Conservation (phyloP, 2,113 vertebrate genomes). For the Tetraodon nigroviridis region DNA sequence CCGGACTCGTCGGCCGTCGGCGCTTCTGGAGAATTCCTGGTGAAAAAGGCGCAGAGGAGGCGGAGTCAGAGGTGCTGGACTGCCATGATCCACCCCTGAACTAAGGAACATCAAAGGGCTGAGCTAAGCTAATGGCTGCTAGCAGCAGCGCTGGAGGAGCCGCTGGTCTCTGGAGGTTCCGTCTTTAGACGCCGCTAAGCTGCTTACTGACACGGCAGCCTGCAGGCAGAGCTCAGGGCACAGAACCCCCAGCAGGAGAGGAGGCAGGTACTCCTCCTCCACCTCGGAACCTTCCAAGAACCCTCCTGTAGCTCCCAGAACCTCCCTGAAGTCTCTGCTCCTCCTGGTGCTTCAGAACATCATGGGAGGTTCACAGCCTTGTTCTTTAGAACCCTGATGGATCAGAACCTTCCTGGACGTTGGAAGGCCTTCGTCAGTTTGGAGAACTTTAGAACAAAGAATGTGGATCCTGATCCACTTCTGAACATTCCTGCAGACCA, state of each 20-base stretch:
- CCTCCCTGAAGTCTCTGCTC: too few relatives aligned
- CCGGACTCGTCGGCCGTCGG: too few relatives aligned
- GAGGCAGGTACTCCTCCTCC: slow-evolving; percentile 10
- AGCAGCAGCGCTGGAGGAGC: not conserved
- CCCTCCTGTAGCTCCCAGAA: too few relatives aligned
- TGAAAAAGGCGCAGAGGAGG: too few relatives aligned
- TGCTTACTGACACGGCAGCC: slow-evolving; percentile 32
- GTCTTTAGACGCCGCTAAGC: slow-evolving; percentile 18
- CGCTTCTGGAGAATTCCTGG: too few relatives aligned
- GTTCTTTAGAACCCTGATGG: not conserved
- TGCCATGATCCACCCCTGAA: not conserved
- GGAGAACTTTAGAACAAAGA: not conserved
- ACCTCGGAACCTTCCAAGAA: slow-evolving; percentile 1
- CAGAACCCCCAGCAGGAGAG: slow-evolving; percentile 7
- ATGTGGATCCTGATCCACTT: not conserved
- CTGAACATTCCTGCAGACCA: not conserved
- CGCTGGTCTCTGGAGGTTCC: not conserved
- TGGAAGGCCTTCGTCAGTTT: not conserved
- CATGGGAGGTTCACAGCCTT: not conserved
- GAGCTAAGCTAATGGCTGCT: not conserved
- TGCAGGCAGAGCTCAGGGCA: slow-evolving; percentile 32
- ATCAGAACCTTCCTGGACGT: not conserved
- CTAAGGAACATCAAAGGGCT: not conserved
- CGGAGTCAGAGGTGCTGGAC: not conserved
- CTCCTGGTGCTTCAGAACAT: slow-evolving; percentile 4